Base-by-base conservation (phyloP, 1,140 invertebrate genomes). In the Drosophila sulfurigaster region DNA sequence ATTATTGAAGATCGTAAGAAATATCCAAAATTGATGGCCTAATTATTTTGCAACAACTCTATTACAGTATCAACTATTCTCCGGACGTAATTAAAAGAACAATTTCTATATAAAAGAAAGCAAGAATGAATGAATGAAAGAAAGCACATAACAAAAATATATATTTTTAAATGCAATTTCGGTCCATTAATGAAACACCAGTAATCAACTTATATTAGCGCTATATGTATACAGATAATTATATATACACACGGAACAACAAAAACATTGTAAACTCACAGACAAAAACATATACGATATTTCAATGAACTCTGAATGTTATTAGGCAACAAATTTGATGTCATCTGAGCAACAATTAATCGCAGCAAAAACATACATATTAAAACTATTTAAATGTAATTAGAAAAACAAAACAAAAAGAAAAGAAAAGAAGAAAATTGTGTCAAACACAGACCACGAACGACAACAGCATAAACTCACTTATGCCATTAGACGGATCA, bases 21-120 rank as follows among this genome's bases (percentile, higher is more conserved):
- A 69, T 59, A 70, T 38, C 35, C 35, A 67, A 79, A 86, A 87
- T 88, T 87, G 79, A 82, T 87, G 79, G 82, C 77, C 72, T 88
- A 88, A 81, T 85, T 85, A 87, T 87, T 86, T 87, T 87, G 83
- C 83, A 88, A 87, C 80, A 88, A 88, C 85, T 88, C 72, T 89
- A 89, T 89, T 89, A 79, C 85, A 89, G 85, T 89, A 89, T 89
- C 86, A 89, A 81, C 85, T 89, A 89, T 89, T 89, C 85, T 89
- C 85, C 85, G 85, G 85, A 89, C 85, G 85, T 85, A 89, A 89
- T 86, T 89, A 89, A 85, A 58, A 38, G 15, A 41, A 57, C 8
- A 57, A 57, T 54, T 54, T 32, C 25, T 66, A 75, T 59, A 30
- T 45, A 72, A 74, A 67, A 57, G 59, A 59, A 60, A 59, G 38